phyloP scores from a whole-genome alignment of 2,888 invertebrate species.

The Lapara coniferarum region DNA sequence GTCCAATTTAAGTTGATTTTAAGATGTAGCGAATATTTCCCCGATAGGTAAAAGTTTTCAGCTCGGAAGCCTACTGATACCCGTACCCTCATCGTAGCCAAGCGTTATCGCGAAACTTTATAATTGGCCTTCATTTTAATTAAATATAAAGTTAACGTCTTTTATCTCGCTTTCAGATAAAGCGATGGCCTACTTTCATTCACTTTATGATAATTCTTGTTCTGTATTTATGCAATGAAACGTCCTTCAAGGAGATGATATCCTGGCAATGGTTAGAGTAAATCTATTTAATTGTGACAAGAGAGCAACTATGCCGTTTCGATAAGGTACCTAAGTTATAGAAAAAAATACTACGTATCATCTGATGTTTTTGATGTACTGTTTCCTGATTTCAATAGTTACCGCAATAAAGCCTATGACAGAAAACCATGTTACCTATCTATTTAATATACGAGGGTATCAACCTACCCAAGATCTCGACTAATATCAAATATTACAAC shows the following conservation, averaged over 20 bases:
- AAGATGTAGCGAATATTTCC: conserved; percentile 51
- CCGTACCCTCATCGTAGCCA: conserved; percentile 30
- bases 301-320: too few species aligned
- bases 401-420: too few species aligned
- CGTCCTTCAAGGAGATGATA: too few species aligned
- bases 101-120: conserved; percentile 35
- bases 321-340: too few species aligned
- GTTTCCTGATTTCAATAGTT: too few species aligned
- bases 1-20: conserved; percentile 61
- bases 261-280: too few species aligned
- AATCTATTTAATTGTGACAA: too few species aligned
- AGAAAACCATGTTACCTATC: too few species aligned
- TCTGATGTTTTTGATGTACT: too few species aligned
- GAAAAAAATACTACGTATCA: too few species aligned
- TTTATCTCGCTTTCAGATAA: conserved; percentile 11
- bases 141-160: conserved; percentile 29
- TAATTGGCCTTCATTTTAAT: conserved; percentile 39
- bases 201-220: background rate
- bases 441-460: too few species aligned
- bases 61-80: conserved; percentile 29
- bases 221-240: background rate
- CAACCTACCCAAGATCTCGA: too few species aligned
- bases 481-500: background rate
- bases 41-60: conserved; percentile 44
- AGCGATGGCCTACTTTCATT: background rate